These are phyloP conservation scores for Tonatia bakeri DNA, from an alignment of 2,113 vertebrate species.

Conservation along the genomic window DNA sequence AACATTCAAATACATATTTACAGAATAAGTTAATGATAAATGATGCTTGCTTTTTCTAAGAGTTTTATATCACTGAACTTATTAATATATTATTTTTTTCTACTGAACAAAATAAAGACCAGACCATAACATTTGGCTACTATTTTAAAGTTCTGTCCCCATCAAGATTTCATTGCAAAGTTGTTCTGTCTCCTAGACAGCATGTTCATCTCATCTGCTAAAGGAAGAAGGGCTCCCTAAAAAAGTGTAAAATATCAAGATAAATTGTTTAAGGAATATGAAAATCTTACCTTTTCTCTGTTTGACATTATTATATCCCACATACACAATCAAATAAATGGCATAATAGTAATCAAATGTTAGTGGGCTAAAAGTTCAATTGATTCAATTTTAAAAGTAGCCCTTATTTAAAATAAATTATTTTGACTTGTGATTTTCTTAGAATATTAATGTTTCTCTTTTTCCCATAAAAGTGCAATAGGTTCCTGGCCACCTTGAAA, in stretches of 20 bases:
- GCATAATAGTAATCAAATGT: background rate
- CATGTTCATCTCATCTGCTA: background rate
- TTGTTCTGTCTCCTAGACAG: background rate
- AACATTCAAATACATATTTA: background rate
- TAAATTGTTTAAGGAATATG: background rate
- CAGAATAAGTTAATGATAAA: background rate
- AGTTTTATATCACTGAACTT: background rate
- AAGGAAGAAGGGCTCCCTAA: background rate
- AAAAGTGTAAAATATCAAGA: background rate
- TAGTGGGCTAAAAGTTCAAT: background rate
- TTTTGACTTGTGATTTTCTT: background rate
- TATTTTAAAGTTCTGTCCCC: background rate
- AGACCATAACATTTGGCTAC: background rate
- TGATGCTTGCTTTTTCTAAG: background rate
- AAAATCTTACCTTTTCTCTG: background rate
- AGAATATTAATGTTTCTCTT: background rate
- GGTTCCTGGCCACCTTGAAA: background rate
- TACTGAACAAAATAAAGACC: background rate
- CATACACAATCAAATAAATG: background rate
- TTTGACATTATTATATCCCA: background rate
- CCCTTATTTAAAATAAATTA: background rate
- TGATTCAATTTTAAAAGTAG: background rate
- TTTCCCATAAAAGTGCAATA: background rate
- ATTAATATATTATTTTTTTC: background rate
- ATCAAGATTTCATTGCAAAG: background rate